Evolutionary conservation across 2,797 vertebrate genomes (phyloP).

Genomic region (Emydoidea blandingii): DNA sequence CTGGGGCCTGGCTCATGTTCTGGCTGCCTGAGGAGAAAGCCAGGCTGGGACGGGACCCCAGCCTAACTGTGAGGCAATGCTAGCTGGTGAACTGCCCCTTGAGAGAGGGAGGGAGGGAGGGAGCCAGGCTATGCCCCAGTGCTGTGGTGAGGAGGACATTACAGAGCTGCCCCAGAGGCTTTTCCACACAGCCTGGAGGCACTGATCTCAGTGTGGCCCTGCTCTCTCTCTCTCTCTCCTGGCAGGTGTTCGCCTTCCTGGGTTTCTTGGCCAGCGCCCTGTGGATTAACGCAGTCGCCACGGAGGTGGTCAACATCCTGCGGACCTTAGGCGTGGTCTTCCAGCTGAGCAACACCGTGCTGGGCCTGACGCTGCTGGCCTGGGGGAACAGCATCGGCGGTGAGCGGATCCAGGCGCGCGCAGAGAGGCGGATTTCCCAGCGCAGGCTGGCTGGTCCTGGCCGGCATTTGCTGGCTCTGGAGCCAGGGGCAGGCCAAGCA

Average conservation of each 20-base stretch:
- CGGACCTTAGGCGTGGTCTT: slow-evolving; percentile 92
- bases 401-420: slow-evolving; percentile 54
- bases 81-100: background rate
- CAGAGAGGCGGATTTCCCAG: background rate
- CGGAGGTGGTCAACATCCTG: slow-evolving; percentile 93
- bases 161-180: background rate
- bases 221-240: background rate
- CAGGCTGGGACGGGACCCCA: no score
- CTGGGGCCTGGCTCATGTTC: background rate
- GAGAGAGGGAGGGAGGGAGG: background rate
- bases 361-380: slow-evolving; percentile 95
- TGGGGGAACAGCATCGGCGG: slow-evolving; percentile 99
- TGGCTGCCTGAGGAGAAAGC: background rate
- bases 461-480: no score
- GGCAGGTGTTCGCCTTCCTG: slow-evolving; percentile 91
- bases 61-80: background rate
- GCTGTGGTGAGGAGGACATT: background rate
- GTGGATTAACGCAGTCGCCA: slow-evolving; percentile 91
- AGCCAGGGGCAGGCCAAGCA: background rate
- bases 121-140: background rate
- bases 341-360: slow-evolving; percentile 93
- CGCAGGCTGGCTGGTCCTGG: background rate
- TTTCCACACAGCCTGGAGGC: background rate
- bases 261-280: slow-evolving; percentile 94
- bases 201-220: background rate